These are phyloP conservation scores for Setipinna tenuifilis DNA, from an alignment of 2,797 vertebrate species.

Conservation along the genomic window DNA sequence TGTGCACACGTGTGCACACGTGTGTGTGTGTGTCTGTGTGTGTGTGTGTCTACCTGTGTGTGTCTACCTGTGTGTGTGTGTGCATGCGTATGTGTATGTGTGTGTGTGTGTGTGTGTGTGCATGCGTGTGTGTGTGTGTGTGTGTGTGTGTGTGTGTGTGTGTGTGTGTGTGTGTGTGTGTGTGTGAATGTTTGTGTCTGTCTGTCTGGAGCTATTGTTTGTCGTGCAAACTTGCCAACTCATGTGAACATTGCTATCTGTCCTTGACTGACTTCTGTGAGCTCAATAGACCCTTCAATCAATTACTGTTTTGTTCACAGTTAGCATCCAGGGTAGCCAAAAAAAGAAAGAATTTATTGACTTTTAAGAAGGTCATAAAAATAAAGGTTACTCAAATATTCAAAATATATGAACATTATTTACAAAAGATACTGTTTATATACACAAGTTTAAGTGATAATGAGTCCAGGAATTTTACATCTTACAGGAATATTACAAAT, in stretches of 20 bases:
- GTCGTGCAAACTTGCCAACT: background rate
- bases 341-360: background rate
- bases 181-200: conserved; percentile 29
- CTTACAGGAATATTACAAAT: conserved; percentile 61
- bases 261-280: background rate
- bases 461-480: conserved; percentile 57
- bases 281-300: background rate
- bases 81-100: too few relatives aligned
- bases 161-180: background rate
- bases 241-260: background rate
- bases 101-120: conserved; percentile 17
- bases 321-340: background rate
- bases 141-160: conserved; percentile 33
- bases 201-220: background rate
- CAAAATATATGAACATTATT: background rate
- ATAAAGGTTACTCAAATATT: background rate
- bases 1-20: background rate
- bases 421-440: conserved; percentile 44
- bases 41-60: background rate
- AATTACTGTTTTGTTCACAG: background rate
- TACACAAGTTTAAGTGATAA: conserved; percentile 41
- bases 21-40: background rate
- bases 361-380: background rate
- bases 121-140: conserved; percentile 24
- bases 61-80: too few relatives aligned